Evolutionary conservation across 2,888 invertebrate species (phyloP).

Genomic region (Dolichomitus sp.): DNA sequence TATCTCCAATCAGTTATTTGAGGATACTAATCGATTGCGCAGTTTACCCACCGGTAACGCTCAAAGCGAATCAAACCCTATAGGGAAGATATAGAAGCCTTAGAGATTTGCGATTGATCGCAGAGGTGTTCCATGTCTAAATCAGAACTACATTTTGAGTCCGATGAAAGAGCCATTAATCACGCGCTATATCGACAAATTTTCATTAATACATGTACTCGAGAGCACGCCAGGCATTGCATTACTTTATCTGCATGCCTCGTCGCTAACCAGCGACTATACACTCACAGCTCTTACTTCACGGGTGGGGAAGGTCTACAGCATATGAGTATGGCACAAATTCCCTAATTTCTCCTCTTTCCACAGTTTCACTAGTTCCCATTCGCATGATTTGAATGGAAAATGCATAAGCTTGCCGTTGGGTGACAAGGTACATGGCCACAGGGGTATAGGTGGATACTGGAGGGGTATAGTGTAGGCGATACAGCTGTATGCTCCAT

Average conservation of each 20-base stretch:
- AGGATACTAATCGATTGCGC: not conserved
- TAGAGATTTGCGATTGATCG: not conserved
- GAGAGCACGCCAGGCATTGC: conserved; percentile 9
- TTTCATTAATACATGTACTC: not conserved
- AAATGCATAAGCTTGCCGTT: conserved; percentile 37
- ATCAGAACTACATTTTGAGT: conserved; percentile 45
- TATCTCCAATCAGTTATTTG: no score
- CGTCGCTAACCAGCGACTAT: not conserved
- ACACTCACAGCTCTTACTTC: not conserved
- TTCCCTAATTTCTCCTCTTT: conserved; percentile 7
- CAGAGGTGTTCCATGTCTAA: conserved; percentile 1
- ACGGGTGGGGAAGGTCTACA: not conserved
- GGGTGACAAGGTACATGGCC: not conserved
- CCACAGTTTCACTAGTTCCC: not conserved
- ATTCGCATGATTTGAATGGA: conserved; percentile 29
- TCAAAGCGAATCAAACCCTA: not conserved
- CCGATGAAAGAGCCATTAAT: conserved; percentile 58
- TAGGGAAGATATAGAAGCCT: not conserved
- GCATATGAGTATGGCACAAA: not conserved
- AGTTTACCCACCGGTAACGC: not conserved
- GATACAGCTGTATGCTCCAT: conserved; percentile 16
- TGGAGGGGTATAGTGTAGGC: not conserved
- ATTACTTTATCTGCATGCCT: conserved; percentile 22
- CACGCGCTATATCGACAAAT: conserved; percentile 35
- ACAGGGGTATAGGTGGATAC: conserved; percentile 13